phyloP scores from a whole-genome alignment of 2,113 vertebrate species.

The Pelmatolapia mariae region DNA sequence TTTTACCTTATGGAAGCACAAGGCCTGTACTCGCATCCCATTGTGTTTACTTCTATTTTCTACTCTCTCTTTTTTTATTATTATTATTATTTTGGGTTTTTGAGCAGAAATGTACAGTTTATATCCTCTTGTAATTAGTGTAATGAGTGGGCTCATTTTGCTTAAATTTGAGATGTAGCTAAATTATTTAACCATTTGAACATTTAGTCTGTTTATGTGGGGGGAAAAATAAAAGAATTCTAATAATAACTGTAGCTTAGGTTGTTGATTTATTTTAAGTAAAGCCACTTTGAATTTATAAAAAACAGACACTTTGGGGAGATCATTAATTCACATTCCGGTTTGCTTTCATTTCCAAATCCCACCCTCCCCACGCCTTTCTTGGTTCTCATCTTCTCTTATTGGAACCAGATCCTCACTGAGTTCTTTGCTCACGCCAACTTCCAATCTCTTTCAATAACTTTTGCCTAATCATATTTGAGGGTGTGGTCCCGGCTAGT shows the following conservation, averaged over 20 bases:
- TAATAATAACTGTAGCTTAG: background rate
- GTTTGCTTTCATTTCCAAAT: background rate
- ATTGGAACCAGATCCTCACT: accelerated
- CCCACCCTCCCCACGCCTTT: background rate
- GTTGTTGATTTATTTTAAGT: background rate
- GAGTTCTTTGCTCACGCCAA: background rate
- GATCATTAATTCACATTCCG: background rate
- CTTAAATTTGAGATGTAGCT: background rate
- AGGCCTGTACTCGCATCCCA: background rate
- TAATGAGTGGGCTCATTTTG: background rate
- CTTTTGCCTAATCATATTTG: accelerated
- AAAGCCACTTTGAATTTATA: background rate
- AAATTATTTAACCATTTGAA: background rate
- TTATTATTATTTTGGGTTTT: background rate
- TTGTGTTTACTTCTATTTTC: background rate
- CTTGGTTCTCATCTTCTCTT: background rate
- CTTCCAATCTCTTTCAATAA: accelerated
- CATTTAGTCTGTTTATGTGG: background rate
- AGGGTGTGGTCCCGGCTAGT: background rate
- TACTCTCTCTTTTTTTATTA: background rate
- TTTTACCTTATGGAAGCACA: background rate
- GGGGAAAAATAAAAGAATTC: background rate
- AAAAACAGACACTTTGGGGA: background rate
- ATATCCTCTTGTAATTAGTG: background rate
- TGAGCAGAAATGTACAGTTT: background rate